Conservation (phyloP, 2,797 vertebrate genomes). For the Gymnodraco acuticeps region DNA sequence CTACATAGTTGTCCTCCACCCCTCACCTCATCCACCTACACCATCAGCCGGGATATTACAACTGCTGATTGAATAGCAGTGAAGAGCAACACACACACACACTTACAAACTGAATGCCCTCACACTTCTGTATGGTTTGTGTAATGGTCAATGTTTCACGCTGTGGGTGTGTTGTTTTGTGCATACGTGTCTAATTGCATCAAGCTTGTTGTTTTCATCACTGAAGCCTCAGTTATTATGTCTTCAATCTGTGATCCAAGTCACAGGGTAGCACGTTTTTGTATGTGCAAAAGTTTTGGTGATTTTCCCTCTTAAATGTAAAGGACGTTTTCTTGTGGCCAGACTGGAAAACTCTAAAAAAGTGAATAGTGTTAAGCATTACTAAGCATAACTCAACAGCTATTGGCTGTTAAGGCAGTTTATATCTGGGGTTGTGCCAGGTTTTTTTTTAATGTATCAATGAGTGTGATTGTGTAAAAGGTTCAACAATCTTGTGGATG, state of each 20-base stretch:
- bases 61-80: constrained; percentile 36
- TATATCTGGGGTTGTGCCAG: neutral
- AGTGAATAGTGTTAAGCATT: neutral
- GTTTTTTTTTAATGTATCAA: neutral
- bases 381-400: neutral
- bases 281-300: neutral
- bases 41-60: constrained; percentile 36
- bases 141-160: neutral
- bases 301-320: neutral
- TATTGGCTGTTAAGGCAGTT: neutral
- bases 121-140: constrained; percentile 18
- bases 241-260: neutral
- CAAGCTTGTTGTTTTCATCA: neutral
- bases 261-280: neutral
- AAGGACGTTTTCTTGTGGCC: neutral
- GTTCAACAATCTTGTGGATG: neutral
- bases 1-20: constrained; percentile 22
- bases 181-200: neutral
- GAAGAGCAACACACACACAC: constrained; percentile 37
- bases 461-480: neutral
- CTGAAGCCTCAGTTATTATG: neutral
- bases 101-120: constrained; percentile 7
- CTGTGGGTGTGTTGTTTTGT: neutral
- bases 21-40: constrained; percentile 26
- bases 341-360: neutral